Base-by-base conservation (phyloP, 92 coral and sea anemone species). In the Parazoanthus darwini region DNA sequence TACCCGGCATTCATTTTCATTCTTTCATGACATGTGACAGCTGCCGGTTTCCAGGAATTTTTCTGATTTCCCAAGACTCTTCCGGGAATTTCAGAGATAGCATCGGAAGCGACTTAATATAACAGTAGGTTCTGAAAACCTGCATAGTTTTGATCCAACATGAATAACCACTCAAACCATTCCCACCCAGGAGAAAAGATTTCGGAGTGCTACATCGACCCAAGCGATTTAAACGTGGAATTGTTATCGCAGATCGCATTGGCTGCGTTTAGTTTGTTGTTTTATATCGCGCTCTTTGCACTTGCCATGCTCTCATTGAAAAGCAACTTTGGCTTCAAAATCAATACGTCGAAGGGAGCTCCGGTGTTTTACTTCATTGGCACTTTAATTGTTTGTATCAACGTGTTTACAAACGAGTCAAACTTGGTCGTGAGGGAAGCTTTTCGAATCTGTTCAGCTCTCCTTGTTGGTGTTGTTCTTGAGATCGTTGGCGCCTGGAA, bases 401-500 rank as follows among this genome's bases (percentile, higher is more conserved):
- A 90, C 68, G 87, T 90, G 39, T 86, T 90, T 85, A 80, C 92
- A 13, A 86, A 70, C 56, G 71, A 82, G 36, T 43, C 76, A 23
- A 65, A 86, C 38, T 48, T 79, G 23, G 1, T 58, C 9, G 89
- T 86, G 5, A 80, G 56, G 73, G 39, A 78, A 42, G 23, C 25
- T 35, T 90, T 70, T 83, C 92, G 92, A 16, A n/a, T 74, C 44
- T 71, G 54, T 58, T 71, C 85, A 0, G 70, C 71, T 4, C 23
- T 33, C 26, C 75, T 90, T 9, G 59, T 91, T 75, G 93, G 93
- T 38, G 85, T 91, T 15, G 67, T 67, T 51, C 88, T 74, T 76
- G 50, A 43, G 8, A 8, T 90, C 43, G 65, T 86, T 29, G 92
- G 90, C 22, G 92, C 86, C 5, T 39, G 63, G 35, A 77, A 80